Base-by-base conservation (phyloP, 2,888 invertebrate genomes). In the Meta bourneti region DNA sequence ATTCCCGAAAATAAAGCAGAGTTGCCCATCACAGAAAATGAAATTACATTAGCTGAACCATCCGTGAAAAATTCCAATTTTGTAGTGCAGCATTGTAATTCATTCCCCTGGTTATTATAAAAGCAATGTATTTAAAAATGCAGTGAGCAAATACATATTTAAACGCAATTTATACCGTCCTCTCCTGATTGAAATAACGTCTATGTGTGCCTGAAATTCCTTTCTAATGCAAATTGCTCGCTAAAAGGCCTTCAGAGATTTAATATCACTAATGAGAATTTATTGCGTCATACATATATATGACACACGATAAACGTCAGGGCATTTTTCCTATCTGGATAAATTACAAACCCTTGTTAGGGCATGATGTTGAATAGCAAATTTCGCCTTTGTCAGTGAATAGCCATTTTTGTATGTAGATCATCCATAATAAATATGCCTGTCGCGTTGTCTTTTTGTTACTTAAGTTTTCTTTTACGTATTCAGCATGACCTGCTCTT, bases 181-280 rank as follows among this genome's bases (percentile, higher is more conserved):
- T n/a, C 20, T n/a, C 7, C 52, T 11, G 48, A 49, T 34, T 19
- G 8, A 6, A 34, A 20, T n/a, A 51, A 16, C 75, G 34, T 8
- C 75, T 75, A 61, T 61, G 61, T 61, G 74, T 70, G 49, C 69
- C 16, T 61, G 69, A 78, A 77, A 77, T 78, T 78, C 78, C 70
- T 86, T 86, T 86, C 85, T 78, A 51, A 86, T 86, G 85, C 78
- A 78, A 86, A 86, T 86, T 16, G 54, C 16, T 19, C 16, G 48
- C 51, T 78, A 78, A 86, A 49, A 78, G 16, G 77, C 51, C 78
- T 49, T 70, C 51, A 70, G 51, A 20, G 49, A 77, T 86, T 86
- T 70, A 86, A 78, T 77, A 70, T n/a, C 70, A 52, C 85, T 86
- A 86, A 86, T 86, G 85, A 78, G 85, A 70, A 78, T 61, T 49